Evolutionary conservation across 2,888 invertebrate genomes (phyloP).

Genomic region (Embidobia sp.): DNA sequence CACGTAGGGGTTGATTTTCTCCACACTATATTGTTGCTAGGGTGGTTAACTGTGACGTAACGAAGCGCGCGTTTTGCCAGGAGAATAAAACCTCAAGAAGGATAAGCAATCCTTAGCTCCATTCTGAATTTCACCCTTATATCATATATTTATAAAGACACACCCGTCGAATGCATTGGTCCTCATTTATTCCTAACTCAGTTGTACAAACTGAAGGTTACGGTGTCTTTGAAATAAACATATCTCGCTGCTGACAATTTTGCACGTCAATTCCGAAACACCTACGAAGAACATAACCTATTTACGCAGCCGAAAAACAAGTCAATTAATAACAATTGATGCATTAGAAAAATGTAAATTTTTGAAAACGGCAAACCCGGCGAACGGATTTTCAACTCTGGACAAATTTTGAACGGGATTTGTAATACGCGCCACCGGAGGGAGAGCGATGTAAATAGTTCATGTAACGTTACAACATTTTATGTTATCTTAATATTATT

Average conservation of each 20-base stretch:
- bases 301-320: too few relatives aligned
- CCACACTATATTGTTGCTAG: slow-evolving; percentile 61
- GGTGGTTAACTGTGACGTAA: slow-evolving; percentile 78
- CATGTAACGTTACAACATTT: slow-evolving; percentile 64
- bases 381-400: neutral
- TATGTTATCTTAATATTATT: slow-evolving; percentile 64
- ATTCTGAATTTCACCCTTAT: slow-evolving; percentile 34
- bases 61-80: slow-evolving; percentile 81
- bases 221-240: too few relatives aligned
- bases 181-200: slow-evolving; percentile 6
- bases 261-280: too few relatives aligned
- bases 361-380: neutral
- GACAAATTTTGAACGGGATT: slow-evolving; percentile 13
- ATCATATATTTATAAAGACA: slow-evolving; percentile 30
- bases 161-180: slow-evolving; percentile 12
- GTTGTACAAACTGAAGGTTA: too few relatives aligned
- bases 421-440: slow-evolving; percentile 55
- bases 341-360: neutral
- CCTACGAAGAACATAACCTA: too few relatives aligned
- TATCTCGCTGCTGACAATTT: too few relatives aligned
- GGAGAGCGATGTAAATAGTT: slow-evolving; percentile 58
- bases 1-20: slow-evolving; percentile 68
- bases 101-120: slow-evolving; percentile 63
- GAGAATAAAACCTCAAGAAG: slow-evolving; percentile 71
- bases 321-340: neutral